These are phyloP conservation scores for Dromaius novaehollandiae DNA, from an alignment of 2,113 vertebrate genomes.

Conservation along the genomic window DNA sequence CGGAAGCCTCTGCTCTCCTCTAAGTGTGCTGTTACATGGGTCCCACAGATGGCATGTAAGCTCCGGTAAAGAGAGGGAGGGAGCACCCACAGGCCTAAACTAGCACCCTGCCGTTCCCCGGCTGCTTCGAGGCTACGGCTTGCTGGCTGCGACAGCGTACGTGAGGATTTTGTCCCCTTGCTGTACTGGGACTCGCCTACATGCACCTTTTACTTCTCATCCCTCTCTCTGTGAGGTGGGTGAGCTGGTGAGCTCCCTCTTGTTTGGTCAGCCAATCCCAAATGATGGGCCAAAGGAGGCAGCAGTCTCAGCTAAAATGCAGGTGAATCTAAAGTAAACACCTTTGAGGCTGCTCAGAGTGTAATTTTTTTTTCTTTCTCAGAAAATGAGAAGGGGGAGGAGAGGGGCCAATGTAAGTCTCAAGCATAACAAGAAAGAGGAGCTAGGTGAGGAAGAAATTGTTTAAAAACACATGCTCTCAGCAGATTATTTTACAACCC, in stretches of 20 bases:
- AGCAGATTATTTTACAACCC: background rate
- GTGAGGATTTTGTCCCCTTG: background rate
- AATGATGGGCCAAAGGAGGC: background rate
- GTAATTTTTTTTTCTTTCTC: background rate
- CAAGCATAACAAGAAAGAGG: background rate
- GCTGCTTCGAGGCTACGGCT: background rate
- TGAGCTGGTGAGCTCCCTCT: background rate
- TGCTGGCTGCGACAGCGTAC: rapidly evolving
- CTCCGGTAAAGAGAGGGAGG: background rate
- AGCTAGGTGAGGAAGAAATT: background rate
- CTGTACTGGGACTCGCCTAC: background rate
- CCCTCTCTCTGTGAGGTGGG: background rate
- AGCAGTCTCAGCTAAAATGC: background rate
- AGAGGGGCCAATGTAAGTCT: background rate
- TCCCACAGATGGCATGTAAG: constrained; percentile 8
- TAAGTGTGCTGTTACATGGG: background rate
- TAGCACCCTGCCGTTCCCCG: background rate
- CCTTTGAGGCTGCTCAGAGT: background rate
- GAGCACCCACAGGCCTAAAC: background rate
- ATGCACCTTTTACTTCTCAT: background rate
- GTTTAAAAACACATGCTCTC: background rate
- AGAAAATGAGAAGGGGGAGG: background rate
- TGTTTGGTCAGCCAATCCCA: background rate
- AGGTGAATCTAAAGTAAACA: background rate
- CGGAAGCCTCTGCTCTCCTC: background rate